A percentile compares a stretch with the other conserved stretches of the same genome.
Evolutionary conservation across 2,888 invertebrate genomes (phyloP).

Genomic region (Oligia strigilis): DNA sequence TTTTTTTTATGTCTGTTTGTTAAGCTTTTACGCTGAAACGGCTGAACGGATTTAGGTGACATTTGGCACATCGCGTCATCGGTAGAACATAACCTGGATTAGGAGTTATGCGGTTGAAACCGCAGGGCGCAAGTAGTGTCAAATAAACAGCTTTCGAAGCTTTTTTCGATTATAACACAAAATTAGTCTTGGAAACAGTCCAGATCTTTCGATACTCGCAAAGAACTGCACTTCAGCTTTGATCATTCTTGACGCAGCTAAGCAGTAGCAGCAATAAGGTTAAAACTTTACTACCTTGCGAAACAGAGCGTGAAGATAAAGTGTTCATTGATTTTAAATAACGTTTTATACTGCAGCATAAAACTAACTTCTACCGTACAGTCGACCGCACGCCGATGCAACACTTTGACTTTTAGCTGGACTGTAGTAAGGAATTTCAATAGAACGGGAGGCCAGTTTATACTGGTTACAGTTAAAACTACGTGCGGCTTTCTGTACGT

Average conservation of each 20-base stretch:
- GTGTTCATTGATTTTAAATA: constrained; percentile 51
- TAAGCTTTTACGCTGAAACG: neutral
- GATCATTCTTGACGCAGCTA: neutral
- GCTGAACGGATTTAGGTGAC: neutral
- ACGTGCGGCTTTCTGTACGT: neutral
- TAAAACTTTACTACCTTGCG: constrained; percentile 19
- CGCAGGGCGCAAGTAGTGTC: neutral
- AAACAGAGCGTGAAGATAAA: constrained; percentile 44
- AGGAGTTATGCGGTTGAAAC: neutral
- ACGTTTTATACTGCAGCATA: constrained; percentile 23
- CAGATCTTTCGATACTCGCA: neutral
- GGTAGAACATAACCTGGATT: neutral
- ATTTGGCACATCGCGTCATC: neutral
- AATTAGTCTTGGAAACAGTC: neutral
- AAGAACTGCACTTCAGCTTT: neutral
- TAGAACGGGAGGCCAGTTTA: neutral
- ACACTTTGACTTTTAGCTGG: too few relatives aligned
- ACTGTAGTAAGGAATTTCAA: neutral
- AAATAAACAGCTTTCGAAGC: neutral
- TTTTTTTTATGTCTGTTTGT: neutral
- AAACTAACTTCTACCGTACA: constrained; percentile 37
- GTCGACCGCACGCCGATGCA: neutral
- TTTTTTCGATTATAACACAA: neutral
- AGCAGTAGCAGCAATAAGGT: neutral
- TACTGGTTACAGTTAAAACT: neutral